Base-by-base conservation (phyloP, 2,888 invertebrate genomes). In the Caenorhabditis imperialis region DNA sequence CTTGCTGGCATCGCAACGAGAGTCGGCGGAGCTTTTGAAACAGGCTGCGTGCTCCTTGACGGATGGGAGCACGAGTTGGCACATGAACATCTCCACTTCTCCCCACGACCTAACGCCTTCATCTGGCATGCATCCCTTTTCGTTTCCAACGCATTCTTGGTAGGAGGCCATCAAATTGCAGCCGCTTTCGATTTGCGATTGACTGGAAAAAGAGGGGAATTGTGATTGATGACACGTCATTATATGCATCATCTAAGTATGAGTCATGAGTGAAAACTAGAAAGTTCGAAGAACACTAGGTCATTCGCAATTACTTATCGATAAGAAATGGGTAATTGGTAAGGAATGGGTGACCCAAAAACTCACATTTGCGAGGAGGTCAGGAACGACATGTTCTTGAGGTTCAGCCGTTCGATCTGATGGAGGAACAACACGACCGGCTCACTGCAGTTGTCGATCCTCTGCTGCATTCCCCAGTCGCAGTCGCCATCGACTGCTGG, bases 21-120 rank as follows among this genome's bases (percentile, higher is more conserved):
- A 38, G 51, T 74, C 67, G 18, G 55, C 42, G 1, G 74, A 67
- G 10, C 75, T 27, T 27, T 80, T 67, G 77, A 86, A 84, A 53
- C 86, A 86, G n/a, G 30, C 53, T 1, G 75, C 27, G 54, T 86
- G 85, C 47, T 86, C 86, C 27, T 70, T 62, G 20, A 84, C 72
- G 1, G 86, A 79, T 1, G 86, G 86, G 8, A 85, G 76, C 6
- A 86, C 76, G 50, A 86, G 72, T 60, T 86, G 86, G 57, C 86
- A 86, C 57, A 82, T 67, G 72, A 84, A 86, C 71, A 83, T 81
- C 50, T 86, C 86, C 7, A 81, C 77, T 57, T 81, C 79, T 27
- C 63, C 47, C 81, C 81, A 81, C 20, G 79, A 77, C 14, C 54
- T 53, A 25, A 79, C 79, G 22, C 77, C 79, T 35, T 75, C 78